Conservation (phyloP, 1,140 invertebrate genomes). For the Calliopsis andreniformis region DNA sequence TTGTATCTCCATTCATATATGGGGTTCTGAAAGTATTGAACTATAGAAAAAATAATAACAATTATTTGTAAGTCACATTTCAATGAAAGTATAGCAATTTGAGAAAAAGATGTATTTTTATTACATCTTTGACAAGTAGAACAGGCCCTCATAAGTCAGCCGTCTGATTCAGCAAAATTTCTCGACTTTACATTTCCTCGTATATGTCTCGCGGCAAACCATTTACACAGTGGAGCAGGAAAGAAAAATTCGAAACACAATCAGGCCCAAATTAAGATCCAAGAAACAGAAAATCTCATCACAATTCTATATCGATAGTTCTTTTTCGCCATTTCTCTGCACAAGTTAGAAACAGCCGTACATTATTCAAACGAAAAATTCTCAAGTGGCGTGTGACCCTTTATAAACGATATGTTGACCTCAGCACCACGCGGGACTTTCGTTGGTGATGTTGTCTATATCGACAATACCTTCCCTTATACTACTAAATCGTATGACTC, state of each 20-base stretch:
- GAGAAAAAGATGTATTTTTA: too few species aligned
- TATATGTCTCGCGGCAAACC: not conserved
- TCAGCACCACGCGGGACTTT: conserved; percentile 66
- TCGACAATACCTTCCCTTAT: not conserved
- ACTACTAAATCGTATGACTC: not conserved
- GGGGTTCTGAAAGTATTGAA: too few species aligned
- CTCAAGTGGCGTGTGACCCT: conserved; percentile 69
- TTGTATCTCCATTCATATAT: too few species aligned
- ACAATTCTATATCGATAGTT: not conserved
- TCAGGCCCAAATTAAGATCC: conserved; percentile 13
- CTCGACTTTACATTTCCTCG: not conserved
- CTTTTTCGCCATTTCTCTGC: conserved; percentile 15
- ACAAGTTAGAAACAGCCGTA: conserved; percentile 80
- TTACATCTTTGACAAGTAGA: not conserved
- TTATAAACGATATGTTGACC: conserved; percentile 64
- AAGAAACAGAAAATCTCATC: conserved; percentile 6
- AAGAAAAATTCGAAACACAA: not conserved
- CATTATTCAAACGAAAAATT: conserved; percentile 48
- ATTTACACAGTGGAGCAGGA: not conserved
- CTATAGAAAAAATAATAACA: too few species aligned
- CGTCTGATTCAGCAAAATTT: too few species aligned
- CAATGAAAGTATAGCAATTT: too few species aligned
- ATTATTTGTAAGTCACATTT: too few species aligned
- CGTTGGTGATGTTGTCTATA: conserved; percentile 42
- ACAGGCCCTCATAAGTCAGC: not conserved